A percentile compares a stretch with the other conserved stretches of the same genome.
phyloP scores from a whole-genome alignment of 2,888 invertebrate species.

The Dynastes grantii region DNA sequence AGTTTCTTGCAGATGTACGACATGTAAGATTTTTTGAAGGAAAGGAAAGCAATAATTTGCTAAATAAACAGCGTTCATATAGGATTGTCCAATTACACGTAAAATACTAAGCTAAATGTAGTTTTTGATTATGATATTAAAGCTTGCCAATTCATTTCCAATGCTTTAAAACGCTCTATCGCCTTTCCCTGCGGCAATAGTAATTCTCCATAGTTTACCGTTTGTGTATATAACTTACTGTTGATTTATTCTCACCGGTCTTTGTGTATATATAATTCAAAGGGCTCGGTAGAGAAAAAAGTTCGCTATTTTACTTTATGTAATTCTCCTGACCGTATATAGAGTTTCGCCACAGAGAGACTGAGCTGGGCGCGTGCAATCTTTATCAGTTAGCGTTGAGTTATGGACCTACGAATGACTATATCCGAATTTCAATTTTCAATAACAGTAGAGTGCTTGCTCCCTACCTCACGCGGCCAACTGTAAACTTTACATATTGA shows the following conservation, averaged over 20 bases:
- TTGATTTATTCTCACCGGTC: slow-evolving; percentile 42
- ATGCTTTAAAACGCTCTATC: too few species aligned
- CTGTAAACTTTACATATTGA: slow-evolving; percentile 45
- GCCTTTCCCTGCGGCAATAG: not conserved
- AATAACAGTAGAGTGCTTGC: slow-evolving; percentile 67
- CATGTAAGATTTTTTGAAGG: too few species aligned
- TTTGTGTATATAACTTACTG: slow-evolving; percentile 25
- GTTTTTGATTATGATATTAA: too few species aligned
- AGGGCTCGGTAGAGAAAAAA: slow-evolving; percentile 37
- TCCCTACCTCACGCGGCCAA: slow-evolving; percentile 40
- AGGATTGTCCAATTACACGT: too few species aligned
- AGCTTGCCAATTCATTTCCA: too few species aligned
- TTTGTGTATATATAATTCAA: slow-evolving; percentile 48
- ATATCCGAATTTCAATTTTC: slow-evolving; percentile 70
- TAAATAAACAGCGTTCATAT: too few species aligned
- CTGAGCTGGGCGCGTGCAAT: slow-evolving; percentile 57
- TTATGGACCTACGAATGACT: slow-evolving; percentile 68
- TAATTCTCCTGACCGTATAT: slow-evolving; percentile 46
- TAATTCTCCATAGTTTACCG: too few species aligned
- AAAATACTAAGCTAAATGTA: too few species aligned
- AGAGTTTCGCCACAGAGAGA: slow-evolving; percentile 33
- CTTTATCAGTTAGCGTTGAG: slow-evolving; percentile 67
- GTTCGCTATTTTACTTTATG: slow-evolving; percentile 44
- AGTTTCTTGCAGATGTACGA: too few species aligned
- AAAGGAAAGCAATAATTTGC: too few species aligned